These are phyloP conservation scores for Euura saliciscinereae DNA, from an alignment of 1,140 invertebrate genomes.

Conservation along the genomic window DNA sequence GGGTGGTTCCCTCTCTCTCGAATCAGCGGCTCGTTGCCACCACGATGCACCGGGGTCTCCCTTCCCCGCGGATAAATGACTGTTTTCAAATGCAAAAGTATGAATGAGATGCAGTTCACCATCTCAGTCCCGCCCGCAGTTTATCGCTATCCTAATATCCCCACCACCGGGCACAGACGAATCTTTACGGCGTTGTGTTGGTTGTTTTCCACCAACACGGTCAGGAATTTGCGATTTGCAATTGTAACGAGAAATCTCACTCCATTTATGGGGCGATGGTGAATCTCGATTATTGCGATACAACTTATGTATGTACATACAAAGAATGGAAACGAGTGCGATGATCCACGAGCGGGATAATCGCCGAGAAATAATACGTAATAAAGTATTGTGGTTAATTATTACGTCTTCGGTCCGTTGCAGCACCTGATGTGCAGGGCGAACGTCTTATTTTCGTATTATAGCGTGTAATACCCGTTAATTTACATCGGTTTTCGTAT, in stretches of 20 bases:
- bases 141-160: neutral
- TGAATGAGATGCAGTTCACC: conserved; percentile 41
- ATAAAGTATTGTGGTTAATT: too few relatives aligned
- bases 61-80: conserved; percentile 47
- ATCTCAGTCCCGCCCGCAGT: neutral
- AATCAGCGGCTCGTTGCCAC: conserved; percentile 19
- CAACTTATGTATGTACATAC: too few relatives aligned
- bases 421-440: too few relatives aligned
- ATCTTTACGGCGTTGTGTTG: too few relatives aligned
- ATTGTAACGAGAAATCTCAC: neutral
- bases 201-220: too few relatives aligned
- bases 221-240: neutral
- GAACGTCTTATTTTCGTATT: neutral
- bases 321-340: neutral
- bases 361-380: too few relatives aligned
- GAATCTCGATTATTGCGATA: too few relatives aligned
- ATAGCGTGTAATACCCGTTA: neutral
- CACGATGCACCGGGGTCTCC: conserved; percentile 15
- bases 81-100: conserved; percentile 50
- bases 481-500: neutral
- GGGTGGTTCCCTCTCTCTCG: conserved; percentile 27
- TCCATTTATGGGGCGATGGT: neutral
- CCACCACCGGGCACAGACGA: neutral
- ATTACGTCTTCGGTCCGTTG: too few relatives aligned
- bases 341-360: neutral